Evolutionary conservation across 2,888 invertebrate species (phyloP), one percentile per base, ranked within the genome.

Genomic region (Resseliella maxima): DNA sequence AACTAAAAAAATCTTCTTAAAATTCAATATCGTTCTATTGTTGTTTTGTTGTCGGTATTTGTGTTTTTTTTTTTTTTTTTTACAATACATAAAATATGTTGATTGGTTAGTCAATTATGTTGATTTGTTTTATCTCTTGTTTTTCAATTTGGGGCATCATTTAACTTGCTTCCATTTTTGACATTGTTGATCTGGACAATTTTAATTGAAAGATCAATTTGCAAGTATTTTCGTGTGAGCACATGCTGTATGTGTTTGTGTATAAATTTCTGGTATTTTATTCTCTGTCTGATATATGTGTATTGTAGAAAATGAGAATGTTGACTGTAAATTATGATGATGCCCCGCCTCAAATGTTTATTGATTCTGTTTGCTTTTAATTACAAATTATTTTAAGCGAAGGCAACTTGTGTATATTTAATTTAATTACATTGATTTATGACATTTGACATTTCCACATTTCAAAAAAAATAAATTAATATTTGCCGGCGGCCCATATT

Each of bases 331-430:
- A 31, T 35, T 31, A n/a, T 35, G 5, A 2, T 72, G 0, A 5
- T 12, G 35, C 18, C 31, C 31, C 31, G 72, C n/a, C 31, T 35
- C 72, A 31, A 31, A 5, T 72, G 2, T 72, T 72, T 72, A 72
- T 72, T 72, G 72, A 72, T 72, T 72, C 72, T 72, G 72, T 72
- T 72, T 72, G 31, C 72, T 31, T 72, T 72, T 72, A 72, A 72
- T 72, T 72, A 72, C 72, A 72, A 72, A 72, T 72, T 31, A 72
- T 27, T 72, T n/a, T 72, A 72, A 72, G 72, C 72, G 72, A 72
- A 72, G 72, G 72, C 72, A 72, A 72, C 72, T 72, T 72, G 72
- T 72, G 72, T 72, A 72, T 72, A 72, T 72, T 72, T 35, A 72
- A 72, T 72, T 72, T 72, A 72, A 72, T 72, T 72, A 72, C 72